These are phyloP conservation scores for Venturia canescens DNA, from an alignment of 1,140 invertebrate genomes.

Conservation along the genomic window DNA sequence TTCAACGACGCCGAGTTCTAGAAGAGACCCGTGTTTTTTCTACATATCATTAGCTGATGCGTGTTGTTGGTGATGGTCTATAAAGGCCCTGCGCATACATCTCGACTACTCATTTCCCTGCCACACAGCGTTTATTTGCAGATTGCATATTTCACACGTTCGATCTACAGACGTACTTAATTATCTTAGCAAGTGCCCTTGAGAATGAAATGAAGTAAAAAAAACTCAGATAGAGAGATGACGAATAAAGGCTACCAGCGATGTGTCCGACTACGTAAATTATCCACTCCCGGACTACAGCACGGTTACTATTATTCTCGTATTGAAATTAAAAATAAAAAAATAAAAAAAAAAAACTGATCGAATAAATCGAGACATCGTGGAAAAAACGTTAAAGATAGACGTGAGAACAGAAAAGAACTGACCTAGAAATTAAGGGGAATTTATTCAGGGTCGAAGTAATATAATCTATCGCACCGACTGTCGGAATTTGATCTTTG, in stretches of 20 bases:
- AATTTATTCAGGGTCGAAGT: too few relatives aligned
- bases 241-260: not conserved
- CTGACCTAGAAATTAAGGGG: too few relatives aligned
- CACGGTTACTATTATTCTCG: too few relatives aligned
- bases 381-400: not conserved
- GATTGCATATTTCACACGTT: not conserved
- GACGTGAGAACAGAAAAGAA: not conserved
- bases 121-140: not conserved
- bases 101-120: slow-evolving; percentile 21
- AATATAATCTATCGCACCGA: too few relatives aligned
- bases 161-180: not conserved
- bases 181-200: not conserved
- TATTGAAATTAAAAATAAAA: too few relatives aligned
- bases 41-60: slow-evolving; percentile 30
- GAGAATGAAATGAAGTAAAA: not conserved
- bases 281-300: too few relatives aligned
- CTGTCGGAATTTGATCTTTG: too few relatives aligned
- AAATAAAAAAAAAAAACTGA: not conserved
- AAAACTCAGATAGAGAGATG: not conserved
- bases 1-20: slow-evolving; percentile 3
- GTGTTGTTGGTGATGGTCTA: slow-evolving; percentile 31
- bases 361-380: not conserved
- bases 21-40: slow-evolving; percentile 9
- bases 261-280: too few relatives aligned
- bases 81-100: slow-evolving; percentile 31